These are phyloP conservation scores for Grammomys surdaster DNA, from an alignment of 2,113 vertebrate species.

Conservation along the genomic window DNA sequence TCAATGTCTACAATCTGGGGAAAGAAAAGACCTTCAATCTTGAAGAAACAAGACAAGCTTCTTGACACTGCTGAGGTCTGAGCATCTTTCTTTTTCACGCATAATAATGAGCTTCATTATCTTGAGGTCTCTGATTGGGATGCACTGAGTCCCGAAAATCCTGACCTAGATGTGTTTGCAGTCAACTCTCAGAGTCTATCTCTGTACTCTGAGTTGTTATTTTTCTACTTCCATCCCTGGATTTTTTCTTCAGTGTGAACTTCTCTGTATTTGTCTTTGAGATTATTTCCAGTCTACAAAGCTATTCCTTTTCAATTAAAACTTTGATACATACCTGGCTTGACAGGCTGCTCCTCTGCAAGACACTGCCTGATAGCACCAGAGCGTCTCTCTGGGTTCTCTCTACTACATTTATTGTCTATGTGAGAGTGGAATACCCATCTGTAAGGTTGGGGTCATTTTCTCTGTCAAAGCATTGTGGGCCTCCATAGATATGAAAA, in stretches of 20 bases:
- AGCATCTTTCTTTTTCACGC: neutral
- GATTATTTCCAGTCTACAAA: neutral
- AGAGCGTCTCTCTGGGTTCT: neutral
- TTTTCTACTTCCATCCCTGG: neutral
- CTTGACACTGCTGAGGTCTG: neutral
- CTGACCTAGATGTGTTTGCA: neutral
- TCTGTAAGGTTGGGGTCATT: neutral
- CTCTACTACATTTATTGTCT: neutral
- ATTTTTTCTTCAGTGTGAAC: neutral
- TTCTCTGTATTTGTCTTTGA: neutral
- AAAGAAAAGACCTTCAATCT: neutral
- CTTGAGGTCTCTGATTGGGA: neutral
- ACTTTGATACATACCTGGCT: neutral
- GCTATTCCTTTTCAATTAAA: neutral
- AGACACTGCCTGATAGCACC: neutral
- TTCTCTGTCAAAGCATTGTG: neutral
- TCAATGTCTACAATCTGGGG: neutral
- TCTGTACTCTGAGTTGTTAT: neutral
- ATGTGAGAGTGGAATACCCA: neutral
- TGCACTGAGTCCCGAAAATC: neutral
- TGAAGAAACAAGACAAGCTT: neutral
- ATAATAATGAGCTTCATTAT: rapidly evolving
- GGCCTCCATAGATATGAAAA: rapidly evolving
- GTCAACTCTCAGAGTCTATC: neutral
- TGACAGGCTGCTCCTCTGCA: rapidly evolving